A percentile compares a stretch with the other conserved stretches of the same genome.
phyloP scores from a whole-genome alignment of 2,888 invertebrate species.

The Drosophila tripunctata region DNA sequence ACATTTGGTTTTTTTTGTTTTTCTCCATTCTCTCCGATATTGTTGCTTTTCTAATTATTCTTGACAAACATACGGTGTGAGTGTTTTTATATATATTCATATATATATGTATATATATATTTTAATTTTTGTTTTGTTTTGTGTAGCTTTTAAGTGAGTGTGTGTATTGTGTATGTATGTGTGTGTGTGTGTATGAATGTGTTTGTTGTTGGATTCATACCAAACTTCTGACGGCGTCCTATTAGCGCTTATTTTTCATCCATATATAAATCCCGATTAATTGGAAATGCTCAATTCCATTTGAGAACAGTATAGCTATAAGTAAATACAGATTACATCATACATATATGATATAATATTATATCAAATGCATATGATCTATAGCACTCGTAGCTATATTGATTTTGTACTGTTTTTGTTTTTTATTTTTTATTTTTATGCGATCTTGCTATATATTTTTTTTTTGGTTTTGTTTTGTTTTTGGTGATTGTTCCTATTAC shows the following conservation, averaged over 20 bases:
- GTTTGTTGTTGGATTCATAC: conserved; percentile 18
- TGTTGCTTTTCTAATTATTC: conserved; percentile 47
- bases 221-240: conserved; percentile 52
- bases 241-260: neutral
- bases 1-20: conserved; percentile 36
- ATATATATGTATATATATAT: neutral
- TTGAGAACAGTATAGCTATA: conserved; percentile 24
- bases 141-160: conserved; percentile 23
- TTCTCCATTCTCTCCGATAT: conserved; percentile 26
- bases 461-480: no score
- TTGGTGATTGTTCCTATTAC: conserved; percentile 13
- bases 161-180: conserved; percentile 5
- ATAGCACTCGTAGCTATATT: conserved; percentile 3
- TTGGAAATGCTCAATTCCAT: conserved; percentile 47
- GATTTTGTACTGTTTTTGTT: conserved; percentile 37
- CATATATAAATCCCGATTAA: conserved; percentile 3
- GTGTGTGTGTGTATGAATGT: neutral
- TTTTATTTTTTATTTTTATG: conserved; percentile 9
- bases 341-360: neutral
- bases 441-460: conserved; percentile 31
- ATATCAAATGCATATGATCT: neutral
- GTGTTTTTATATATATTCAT: conserved; percentile 11
- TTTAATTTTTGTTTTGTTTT: neutral
- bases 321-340: neutral
- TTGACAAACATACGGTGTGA: conserved; percentile 61